Conservation (phyloP, 2,797 vertebrate genomes). For the Spinibarbus caldwelli region DNA sequence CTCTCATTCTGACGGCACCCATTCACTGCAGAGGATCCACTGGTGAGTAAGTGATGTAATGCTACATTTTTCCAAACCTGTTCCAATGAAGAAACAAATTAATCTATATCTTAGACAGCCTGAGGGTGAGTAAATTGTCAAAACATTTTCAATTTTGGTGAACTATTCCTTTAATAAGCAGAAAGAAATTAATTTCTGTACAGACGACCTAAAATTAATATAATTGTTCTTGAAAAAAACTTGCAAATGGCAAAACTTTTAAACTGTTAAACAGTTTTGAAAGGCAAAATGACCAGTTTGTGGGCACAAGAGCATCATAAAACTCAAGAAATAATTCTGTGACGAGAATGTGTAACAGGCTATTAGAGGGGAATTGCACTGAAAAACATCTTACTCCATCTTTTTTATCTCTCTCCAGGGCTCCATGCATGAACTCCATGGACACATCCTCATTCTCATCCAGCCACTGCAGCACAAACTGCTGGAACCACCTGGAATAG, state of each 20-base stretch:
- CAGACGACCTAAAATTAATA: not conserved
- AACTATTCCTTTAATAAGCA: not conserved
- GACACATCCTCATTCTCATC: constrained; percentile 98
- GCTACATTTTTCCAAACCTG: not conserved
- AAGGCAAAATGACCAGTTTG: not conserved
- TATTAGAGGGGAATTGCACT: not conserved
- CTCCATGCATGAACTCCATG: constrained; percentile 95
- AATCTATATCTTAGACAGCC: not conserved
- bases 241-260: not conserved
- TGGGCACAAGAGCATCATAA: not conserved
- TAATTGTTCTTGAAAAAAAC: not conserved
- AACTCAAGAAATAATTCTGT: not conserved
- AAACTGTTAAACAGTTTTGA: not conserved
- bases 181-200: not conserved
- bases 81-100: not conserved
- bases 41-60: not conserved
- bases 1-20: too few relatives aligned
- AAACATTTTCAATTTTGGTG: not conserved
- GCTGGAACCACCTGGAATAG: constrained; percentile 90
- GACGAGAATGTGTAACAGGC: not conserved
- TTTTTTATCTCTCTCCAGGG: constrained; percentile 97
- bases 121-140: not conserved
- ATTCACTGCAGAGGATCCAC: too few relatives aligned
- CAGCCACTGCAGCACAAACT: constrained; percentile 97
- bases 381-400: constrained; percentile 86